Percentiles rank a stretch among this genome's conserved stretches.
phyloP scores from a whole-genome alignment of 2,113 vertebrate species.

The Labeo catla region DNA sequence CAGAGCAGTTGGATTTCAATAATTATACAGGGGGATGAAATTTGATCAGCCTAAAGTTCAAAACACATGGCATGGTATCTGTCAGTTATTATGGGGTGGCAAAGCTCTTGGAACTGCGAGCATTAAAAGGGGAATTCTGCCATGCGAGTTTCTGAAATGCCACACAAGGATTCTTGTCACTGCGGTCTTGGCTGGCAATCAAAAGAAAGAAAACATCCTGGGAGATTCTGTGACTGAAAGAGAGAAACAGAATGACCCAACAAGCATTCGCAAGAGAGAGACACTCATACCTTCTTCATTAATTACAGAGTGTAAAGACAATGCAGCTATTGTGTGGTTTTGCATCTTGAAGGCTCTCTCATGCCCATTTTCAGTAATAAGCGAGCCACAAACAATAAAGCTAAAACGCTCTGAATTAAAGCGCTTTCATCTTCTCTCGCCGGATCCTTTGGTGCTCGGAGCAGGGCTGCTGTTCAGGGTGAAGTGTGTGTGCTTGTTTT shows the following conservation, averaged over 20 bases:
- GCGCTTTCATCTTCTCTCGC: conserved; percentile 57
- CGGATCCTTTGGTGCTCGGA: conserved; percentile 59
- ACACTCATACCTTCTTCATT: conserved; percentile 45
- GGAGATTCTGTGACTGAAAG: conserved; percentile 40
- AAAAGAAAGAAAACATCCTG: conserved; percentile 44
- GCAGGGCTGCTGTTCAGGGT: conserved; percentile 64
- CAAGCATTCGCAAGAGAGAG: conserved; percentile 20
- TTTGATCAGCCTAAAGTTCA: conserved; percentile 52
- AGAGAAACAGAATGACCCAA: conserved; percentile 29
- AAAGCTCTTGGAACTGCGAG: conserved; percentile 46
- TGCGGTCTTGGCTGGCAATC: conserved; percentile 41
- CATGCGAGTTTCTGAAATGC: conserved; percentile 44
- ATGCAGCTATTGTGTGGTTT: conserved; percentile 50
- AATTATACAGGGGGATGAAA: conserved; percentile 60
- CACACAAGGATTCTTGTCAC: conserved; percentile 45
- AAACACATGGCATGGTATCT: conserved; percentile 44
- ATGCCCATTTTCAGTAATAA: conserved; percentile 50
- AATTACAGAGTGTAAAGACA: conserved; percentile 57
- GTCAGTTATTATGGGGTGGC: conserved; percentile 54
- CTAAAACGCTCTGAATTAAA: conserved; percentile 57
- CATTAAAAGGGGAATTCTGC: conserved; percentile 41
- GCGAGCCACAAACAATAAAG: conserved; percentile 51
- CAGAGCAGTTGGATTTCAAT: conserved; percentile 47
- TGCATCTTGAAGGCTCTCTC: conserved; percentile 46
- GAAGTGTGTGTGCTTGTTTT: conserved; percentile 61